phyloP scores from a whole-genome alignment of 2,888 invertebrate species.

The Athalia circularis region DNA sequence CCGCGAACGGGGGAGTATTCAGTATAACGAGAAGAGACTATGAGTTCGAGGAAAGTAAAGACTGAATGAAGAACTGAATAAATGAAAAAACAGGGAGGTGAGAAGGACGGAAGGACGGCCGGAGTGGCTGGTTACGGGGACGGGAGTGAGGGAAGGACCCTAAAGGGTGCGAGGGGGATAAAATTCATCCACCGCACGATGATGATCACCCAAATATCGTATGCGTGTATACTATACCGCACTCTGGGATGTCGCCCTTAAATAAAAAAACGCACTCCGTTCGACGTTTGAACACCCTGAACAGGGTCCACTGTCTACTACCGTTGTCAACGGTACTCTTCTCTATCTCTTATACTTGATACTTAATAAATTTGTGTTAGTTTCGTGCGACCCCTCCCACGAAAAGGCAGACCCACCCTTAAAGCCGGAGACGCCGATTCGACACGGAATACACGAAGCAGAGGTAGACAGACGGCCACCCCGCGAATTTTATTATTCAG shows the following conservation, averaged over 20 bases:
- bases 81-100: slow-evolving; percentile 35
- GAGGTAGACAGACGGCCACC: background rate
- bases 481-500: no score
- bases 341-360: slow-evolving; percentile 21
- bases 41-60: slow-evolving; percentile 43
- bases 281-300: slow-evolving; percentile 18
- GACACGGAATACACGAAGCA: slow-evolving; percentile 15
- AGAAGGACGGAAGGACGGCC: slow-evolving; percentile 38
- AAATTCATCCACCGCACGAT: slow-evolving; percentile 61
- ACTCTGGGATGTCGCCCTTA: background rate
- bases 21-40: slow-evolving; percentile 45
- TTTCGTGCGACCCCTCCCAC: slow-evolving; percentile 58
- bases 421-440: slow-evolving; percentile 53
- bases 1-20: slow-evolving; percentile 64
- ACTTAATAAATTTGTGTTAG: slow-evolving; percentile 36
- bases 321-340: background rate
- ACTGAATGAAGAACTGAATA: slow-evolving; percentile 46
- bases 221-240: slow-evolving; percentile 12
- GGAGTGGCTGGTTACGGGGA: slow-evolving; percentile 50
- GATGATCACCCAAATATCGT: slow-evolving; percentile 2
- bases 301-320: slow-evolving; percentile 39
- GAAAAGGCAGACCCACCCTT: slow-evolving; percentile 64
- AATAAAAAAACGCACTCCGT: slow-evolving; percentile 18
- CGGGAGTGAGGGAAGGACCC: slow-evolving; percentile 60
- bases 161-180: slow-evolving; percentile 52